phyloP scores from a whole-genome alignment of 2,113 vertebrate species.

The Phyllopteryx taeniolatus region DNA sequence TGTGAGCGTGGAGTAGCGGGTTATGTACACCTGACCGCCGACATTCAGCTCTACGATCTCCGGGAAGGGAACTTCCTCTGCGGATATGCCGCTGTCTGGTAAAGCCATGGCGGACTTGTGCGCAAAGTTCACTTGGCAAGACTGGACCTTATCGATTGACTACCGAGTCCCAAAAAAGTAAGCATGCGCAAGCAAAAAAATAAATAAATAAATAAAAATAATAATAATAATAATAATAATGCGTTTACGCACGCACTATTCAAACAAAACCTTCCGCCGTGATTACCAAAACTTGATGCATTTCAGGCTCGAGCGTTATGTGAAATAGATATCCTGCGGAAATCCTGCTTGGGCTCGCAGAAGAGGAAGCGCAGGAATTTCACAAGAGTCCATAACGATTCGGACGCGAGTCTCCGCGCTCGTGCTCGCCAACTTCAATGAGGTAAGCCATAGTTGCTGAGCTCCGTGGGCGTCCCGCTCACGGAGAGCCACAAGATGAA shows the following conservation, averaged over 20 bases:
- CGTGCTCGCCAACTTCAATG: constrained; percentile 54
- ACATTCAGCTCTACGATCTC: constrained; percentile 94
- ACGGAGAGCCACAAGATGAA: constrained; percentile 18
- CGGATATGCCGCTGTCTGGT: constrained; percentile 74
- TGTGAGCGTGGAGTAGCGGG: constrained; percentile 85
- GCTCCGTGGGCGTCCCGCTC: background rate
- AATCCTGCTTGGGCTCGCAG: constrained; percentile 28
- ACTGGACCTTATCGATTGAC: constrained; percentile 1
- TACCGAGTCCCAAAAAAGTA: constrained; percentile 9
- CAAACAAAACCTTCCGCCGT: constrained; percentile 39
- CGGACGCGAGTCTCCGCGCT: constrained; percentile 19
- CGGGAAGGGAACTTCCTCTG: constrained; percentile 79
- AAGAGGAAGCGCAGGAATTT: constrained; percentile 23
- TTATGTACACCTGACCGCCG: constrained; percentile 93
- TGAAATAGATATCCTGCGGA: constrained; percentile 12
- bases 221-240: background rate
- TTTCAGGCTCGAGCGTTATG: constrained; percentile 9
- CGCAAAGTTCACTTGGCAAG: constrained; percentile 16
- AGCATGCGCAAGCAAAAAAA: background rate
- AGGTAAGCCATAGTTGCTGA: constrained; percentile 48
- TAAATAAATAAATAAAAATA: no score
- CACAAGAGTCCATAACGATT: constrained; percentile 49
- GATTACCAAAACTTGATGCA: constrained; percentile 39
- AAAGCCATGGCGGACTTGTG: constrained; percentile 77
- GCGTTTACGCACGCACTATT: constrained; percentile 14